Percentiles rank a stretch among this genome's conserved stretches.
These are phyloP conservation scores for Aleiodes testaceus DNA, from an alignment of 2,888 invertebrate species.

Conservation along the genomic window DNA sequence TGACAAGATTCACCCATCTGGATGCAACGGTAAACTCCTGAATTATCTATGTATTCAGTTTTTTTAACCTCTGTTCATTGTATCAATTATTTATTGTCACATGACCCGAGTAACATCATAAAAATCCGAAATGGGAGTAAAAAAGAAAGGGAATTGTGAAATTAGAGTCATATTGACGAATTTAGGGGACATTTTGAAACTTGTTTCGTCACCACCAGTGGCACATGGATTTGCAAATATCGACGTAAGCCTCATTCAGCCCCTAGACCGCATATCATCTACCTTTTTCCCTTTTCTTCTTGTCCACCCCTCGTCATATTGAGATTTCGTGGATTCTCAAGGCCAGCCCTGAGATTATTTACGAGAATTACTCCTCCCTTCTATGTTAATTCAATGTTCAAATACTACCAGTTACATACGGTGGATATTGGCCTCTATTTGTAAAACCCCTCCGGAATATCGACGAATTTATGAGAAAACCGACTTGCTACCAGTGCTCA, in stretches of 20 bases:
- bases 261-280: conserved; percentile 44
- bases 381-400: conserved; percentile 63
- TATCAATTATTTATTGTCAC: conserved; percentile 52
- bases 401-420: conserved; percentile 36
- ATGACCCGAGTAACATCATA: conserved; percentile 34
- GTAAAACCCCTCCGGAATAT: conserved; percentile 57
- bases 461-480: conserved; percentile 72
- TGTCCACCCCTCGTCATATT: conserved; percentile 6
- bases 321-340: no score
- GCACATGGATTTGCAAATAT: conserved; percentile 10
- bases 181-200: conserved; percentile 61
- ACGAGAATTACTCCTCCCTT: conserved; percentile 70
- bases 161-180: conserved; percentile 63
- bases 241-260: not conserved
- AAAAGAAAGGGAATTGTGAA: conserved; percentile 44
- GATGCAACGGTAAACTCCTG: no score
- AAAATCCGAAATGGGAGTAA: conserved; percentile 40
- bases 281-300: conserved; percentile 41
- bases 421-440: conserved; percentile 34
- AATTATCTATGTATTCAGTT: no score
- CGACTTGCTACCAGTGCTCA: conserved; percentile 56
- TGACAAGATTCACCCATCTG: not conserved
- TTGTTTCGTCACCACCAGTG: conserved; percentile 35
- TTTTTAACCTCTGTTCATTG: conserved; percentile 15
- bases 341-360: conserved; percentile 56